Evolutionary conservation across 2,888 invertebrate genomes (phyloP), one percentile per base, ranked within the genome.

Genomic region (Taphrorychus bicolor): DNA sequence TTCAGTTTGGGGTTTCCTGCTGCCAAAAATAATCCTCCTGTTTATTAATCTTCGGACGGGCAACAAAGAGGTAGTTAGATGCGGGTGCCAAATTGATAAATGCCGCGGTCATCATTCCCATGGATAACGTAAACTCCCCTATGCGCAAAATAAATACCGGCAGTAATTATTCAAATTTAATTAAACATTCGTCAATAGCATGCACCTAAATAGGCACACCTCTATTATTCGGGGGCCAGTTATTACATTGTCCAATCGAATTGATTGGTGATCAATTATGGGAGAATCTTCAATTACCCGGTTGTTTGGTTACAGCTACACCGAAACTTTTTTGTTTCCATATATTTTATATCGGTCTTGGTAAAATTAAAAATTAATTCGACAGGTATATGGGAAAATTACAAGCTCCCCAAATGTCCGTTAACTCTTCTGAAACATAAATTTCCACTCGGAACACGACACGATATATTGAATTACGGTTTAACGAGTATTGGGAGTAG

Each of bases 21-120:
- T 32, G 32, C 32, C 32, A 32, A 71, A 71, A 71, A 71, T 70
- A 73, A 73, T 70, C 70, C 71, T 72, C 72, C 72, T 73, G 73
- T 74, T 73, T 72, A 73, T 72, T 70, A 66, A 71, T 69, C 69
- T 72, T 71, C 66, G 58, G 48, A 48, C 57, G 58, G 56, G 57
- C 41, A 51, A 48, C 53, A 42, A 58, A 62, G 58, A 62, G 67
- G 53, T 54, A 56, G 40, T 52, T 23, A 51, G 54, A 53, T 66
- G 66, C 21, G 22, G 40, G 58, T 58, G 58, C 17, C 58, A 14
- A 42, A 58, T 42, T 62, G 62, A 62, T 62, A 22, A 62, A 61
- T 61, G 54, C 48, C 24, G 11, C 19, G 21, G 48, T 62, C 45
- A 48, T 40, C 32, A 54, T 56, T 56, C 23, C 56, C 45, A 62